phyloP scores from a whole-genome alignment of 2,797 vertebrate genomes.

The Harpagifer antarcticus region DNA sequence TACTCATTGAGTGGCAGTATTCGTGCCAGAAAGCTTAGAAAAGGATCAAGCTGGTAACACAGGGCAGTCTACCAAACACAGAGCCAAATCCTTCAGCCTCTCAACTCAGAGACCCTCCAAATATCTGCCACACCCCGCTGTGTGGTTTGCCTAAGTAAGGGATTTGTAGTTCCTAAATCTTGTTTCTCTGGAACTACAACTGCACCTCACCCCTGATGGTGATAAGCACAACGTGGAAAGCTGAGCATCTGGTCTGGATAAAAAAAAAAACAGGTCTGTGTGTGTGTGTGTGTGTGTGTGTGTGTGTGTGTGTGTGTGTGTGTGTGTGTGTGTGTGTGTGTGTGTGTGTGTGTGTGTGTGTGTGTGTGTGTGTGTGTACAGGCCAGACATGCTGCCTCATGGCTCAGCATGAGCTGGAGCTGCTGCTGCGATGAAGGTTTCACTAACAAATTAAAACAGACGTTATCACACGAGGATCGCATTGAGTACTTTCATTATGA shows the following conservation, averaged over 20 bases:
- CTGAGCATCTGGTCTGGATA: constrained; percentile 69
- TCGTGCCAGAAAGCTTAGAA: constrained; percentile 21
- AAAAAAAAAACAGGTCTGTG: constrained; percentile 21
- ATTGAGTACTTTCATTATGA: constrained; percentile 60
- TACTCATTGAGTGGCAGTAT: background rate
- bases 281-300: constrained; percentile 26
- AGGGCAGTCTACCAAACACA: constrained; percentile 22
- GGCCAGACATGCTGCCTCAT: constrained; percentile 53
- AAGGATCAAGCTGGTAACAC: constrained; percentile 32
- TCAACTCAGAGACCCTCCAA: constrained; percentile 33
- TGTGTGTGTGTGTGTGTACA: constrained; percentile 17
- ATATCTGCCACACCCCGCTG: constrained; percentile 25
- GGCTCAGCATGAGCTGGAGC: constrained; percentile 51
- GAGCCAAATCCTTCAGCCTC: constrained; percentile 40
- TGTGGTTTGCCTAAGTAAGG: constrained; percentile 39
- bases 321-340: constrained; percentile 25
- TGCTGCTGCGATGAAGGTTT: constrained; percentile 60
- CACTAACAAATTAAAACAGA: constrained; percentile 57
- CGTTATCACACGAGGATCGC: constrained; percentile 65
- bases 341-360: constrained; percentile 10
- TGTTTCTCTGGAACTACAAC: constrained; percentile 53
- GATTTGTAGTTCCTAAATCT: constrained; percentile 55
- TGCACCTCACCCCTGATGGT: constrained; percentile 13
- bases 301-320: constrained; percentile 8
- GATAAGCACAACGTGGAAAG: constrained; percentile 47